phyloP scores from a whole-genome alignment of 2,113 vertebrate species.

The Emydocephalus ijimae region DNA sequence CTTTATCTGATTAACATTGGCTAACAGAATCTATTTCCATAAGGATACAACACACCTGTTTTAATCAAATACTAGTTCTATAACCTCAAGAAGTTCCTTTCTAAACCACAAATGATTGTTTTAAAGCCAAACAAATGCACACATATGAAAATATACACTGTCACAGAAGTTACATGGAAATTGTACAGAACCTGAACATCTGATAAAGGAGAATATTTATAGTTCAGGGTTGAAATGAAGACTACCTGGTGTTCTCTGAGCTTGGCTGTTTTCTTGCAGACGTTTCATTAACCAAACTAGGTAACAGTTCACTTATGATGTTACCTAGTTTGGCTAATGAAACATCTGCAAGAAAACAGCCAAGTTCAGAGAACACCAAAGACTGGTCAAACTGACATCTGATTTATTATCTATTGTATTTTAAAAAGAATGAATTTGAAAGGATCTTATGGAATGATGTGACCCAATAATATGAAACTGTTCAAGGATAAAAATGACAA shows the following conservation, averaged over 20 bases:
- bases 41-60: not conserved
- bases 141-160: not conserved
- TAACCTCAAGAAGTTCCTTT: not conserved
- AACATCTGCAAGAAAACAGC: not conserved
- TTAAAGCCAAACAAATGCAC: not conserved
- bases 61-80: not conserved
- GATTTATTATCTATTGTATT: not conserved
- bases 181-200: not conserved
- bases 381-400: fast-evolving
- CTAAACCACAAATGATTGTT: not conserved
- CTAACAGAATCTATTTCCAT: fast-evolving
- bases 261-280: not conserved
- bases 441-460: not conserved
- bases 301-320: not conserved
- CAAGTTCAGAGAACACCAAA: not conserved
- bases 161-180: conserved; percentile 13
- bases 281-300: not conserved
- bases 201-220: no score
- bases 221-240: not conserved
- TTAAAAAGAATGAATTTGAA: not conserved
- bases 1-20: fast-evolving
- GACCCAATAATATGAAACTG: not conserved
- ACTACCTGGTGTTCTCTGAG: not conserved
- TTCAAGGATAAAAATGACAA: not conserved
- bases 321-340: not conserved